Evolutionary conservation across 2,113 vertebrate genomes (phyloP).

Genomic region (Sphaerodactylus townsendi): DNA sequence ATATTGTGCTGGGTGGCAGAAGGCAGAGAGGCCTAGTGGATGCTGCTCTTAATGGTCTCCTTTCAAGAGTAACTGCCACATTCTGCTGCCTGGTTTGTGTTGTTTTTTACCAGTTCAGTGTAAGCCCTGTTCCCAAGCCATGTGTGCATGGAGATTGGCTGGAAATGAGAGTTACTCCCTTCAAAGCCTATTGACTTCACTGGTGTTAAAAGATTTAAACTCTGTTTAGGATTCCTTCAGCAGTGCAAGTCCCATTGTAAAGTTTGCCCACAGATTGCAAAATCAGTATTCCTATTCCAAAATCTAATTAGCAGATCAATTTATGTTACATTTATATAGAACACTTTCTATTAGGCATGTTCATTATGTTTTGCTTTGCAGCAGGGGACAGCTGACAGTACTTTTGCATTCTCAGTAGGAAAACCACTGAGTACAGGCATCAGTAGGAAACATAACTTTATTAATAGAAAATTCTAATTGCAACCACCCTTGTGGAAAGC

Average conservation of each 20-base stretch:
- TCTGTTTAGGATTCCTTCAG: background rate
- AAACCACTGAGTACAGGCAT: background rate
- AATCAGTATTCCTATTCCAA: background rate
- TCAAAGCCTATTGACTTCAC: too few species aligned
- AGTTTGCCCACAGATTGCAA: background rate
- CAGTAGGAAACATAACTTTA: background rate
- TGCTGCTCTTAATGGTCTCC: too few species aligned
- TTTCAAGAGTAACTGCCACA: too few species aligned
- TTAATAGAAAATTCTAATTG: background rate
- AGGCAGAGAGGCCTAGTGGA: too few species aligned
- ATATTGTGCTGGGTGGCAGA: too few species aligned
- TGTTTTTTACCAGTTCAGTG: too few species aligned
- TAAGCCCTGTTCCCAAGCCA: too few species aligned
- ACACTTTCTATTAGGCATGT: background rate
- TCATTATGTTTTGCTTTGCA: conserved; percentile 1
- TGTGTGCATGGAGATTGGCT: too few species aligned
- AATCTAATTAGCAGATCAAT: background rate
- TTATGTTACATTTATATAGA: background rate
- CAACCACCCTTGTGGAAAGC: background rate
- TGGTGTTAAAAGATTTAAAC: too few species aligned
- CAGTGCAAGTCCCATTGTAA: background rate
- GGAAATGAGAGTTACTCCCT: too few species aligned
- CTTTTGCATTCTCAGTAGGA: background rate
- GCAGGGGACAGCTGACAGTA: background rate
- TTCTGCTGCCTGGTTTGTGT: too few species aligned